Percentiles rank a stretch among this genome's conserved stretches.
Evolutionary conservation across 1,140 invertebrate genomes (phyloP).

Genomic region (Neotoxoptera formosana): DNA sequence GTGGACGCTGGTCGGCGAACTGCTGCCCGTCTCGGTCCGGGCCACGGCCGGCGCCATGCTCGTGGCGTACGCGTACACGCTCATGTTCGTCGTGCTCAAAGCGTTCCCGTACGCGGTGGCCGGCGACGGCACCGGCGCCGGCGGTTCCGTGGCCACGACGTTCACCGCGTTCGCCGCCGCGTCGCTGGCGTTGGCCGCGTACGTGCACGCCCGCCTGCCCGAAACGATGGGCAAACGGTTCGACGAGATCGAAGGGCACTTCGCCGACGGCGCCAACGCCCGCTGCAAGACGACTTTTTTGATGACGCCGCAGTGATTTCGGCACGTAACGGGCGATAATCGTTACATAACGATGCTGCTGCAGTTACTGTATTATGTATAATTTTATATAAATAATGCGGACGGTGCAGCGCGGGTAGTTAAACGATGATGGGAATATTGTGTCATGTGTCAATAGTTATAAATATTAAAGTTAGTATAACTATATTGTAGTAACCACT

Average conservation of each 20-base stretch:
- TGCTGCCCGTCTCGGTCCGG: conserved; percentile 64
- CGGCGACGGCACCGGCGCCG: conserved; percentile 66
- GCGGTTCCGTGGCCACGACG: conserved; percentile 66
- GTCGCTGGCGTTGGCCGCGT: conserved; percentile 68
- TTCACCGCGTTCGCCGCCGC: conserved; percentile 72
- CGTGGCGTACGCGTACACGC: conserved; percentile 70
- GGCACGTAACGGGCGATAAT: background rate
- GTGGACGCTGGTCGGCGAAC: conserved; percentile 70
- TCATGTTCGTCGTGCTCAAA: conserved; percentile 74
- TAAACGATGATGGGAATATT: background rate
- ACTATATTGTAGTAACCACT: too few relatives aligned
- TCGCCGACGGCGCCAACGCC: conserved; percentile 54
- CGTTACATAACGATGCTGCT: too few relatives aligned
- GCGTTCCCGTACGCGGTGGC: conserved; percentile 68
- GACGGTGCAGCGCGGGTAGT: too few relatives aligned
- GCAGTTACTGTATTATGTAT: background rate
- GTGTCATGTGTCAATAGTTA: too few relatives aligned
- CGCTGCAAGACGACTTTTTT: background rate
- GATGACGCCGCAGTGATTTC: background rate
- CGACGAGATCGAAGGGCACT: conserved; percentile 67
- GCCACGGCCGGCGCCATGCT: conserved; percentile 68
- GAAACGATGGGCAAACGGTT: conserved; percentile 78
- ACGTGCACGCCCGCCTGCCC: conserved; percentile 72
- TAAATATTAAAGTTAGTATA: too few relatives aligned
- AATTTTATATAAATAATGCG: background rate